Evolutionary conservation across 2,797 vertebrate species (phyloP), one percentile per base, ranked within the genome.

Genomic region (Centroberyx gerrardi): DNA sequence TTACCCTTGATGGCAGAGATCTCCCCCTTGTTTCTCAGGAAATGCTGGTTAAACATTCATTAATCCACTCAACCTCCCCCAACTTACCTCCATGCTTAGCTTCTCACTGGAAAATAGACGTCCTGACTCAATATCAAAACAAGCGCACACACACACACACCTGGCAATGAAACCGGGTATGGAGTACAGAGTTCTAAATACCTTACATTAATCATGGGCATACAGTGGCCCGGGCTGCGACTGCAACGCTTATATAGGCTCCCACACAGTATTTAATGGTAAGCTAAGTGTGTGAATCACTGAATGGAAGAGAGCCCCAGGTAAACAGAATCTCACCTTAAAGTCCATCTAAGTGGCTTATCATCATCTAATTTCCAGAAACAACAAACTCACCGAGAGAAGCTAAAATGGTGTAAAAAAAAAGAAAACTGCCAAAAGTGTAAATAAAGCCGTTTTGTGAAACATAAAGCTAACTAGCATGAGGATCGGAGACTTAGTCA

Each of bases 31-130:
- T 42, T 66, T 72, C 51, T 31, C 49, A 38, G 78, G 78, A 83
- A 76, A 79, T 62, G 38, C 70, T 59, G 48, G 65, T 62, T 84
- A 58, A 80, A 75, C 58, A 40, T 76, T 70, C 63, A 65, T 68
- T 48, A 13, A 17, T 29, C 22, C 68, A 66, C 8, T 17, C 58
- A 54, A 38, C 62, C 53, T 79, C 56, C 22, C 22, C 15, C 3
- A 44, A 76, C 77, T 78, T 54, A 78, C 74, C 74, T 79, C 64
- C 36, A 7, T 33, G 14, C 18, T 17, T 33, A 58, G 54, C 52
- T 18, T 54, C 49, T 40, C 12, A 46, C 44, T 38, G 58, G 53
- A 42, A 79, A 71, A 63, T 22, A 56, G 48, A 70, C 31, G 18
- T 82, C 46, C 70, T 70, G 54, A 80, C 63, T 65, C 42, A 73